Conservation (phyloP, 2,113 vertebrate genomes). For the Bolborhynchus lineola region DNA sequence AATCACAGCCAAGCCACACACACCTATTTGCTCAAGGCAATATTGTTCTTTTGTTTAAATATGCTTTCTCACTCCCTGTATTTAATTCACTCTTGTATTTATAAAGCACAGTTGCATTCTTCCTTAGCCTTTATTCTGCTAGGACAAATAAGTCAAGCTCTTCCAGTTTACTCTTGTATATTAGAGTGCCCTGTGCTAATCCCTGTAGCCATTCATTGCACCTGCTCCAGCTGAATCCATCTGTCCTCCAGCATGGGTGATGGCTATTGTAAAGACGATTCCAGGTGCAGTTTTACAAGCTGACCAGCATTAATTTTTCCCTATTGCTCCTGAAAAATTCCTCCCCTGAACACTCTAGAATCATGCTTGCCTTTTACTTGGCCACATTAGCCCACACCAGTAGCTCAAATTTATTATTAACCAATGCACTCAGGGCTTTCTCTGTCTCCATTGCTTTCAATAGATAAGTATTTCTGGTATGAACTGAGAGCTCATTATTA, state of each 20-base stretch:
- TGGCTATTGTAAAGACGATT: not conserved
- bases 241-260: not conserved
- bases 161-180: not conserved
- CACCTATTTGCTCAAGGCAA: not conserved
- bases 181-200: not conserved
- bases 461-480: not conserved
- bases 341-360: not conserved
- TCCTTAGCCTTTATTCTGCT: not conserved
- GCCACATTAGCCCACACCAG: not conserved
- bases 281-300: not conserved
- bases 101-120: not conserved
- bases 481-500: slow-evolving; percentile 6
- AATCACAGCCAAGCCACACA: not conserved
- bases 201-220: not conserved
- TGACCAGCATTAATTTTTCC: not conserved
- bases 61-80: not conserved
- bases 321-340: not conserved
- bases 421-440: not conserved
- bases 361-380: not conserved
- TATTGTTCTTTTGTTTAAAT: slow-evolving; percentile 25
- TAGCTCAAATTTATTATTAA: slow-evolving; percentile 24
- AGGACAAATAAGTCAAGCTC: not conserved
- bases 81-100: not conserved
- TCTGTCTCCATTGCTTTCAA: not conserved
- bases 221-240: slow-evolving; percentile 21